Evolutionary conservation across 1,140 invertebrate species (phyloP), one percentile per base, ranked within the genome.

Genomic region (Drosophila willistoni): DNA sequence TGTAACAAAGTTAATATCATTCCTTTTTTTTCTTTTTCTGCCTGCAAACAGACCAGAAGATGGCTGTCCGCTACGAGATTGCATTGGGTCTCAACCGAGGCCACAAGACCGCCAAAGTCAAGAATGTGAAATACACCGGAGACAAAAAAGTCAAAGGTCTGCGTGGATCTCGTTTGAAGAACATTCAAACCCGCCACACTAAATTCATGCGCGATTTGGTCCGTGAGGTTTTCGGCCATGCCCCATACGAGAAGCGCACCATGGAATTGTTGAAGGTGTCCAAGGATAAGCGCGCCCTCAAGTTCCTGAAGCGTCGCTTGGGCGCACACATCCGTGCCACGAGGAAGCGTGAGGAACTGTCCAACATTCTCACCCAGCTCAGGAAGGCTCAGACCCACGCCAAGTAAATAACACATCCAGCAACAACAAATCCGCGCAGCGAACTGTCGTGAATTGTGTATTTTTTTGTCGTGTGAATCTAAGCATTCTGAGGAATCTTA

Each of bases 201-300:
- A 99, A 98, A 93, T 99, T 99, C 92, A 96, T 99, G 54, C 94
- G 98, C 71, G 98, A 99, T 91, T 92, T 99, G 65, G 97, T 99
- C 7, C 95, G 98, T 74, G 99, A 99, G 93, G 97, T 99, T 4
- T 96, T 96, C 85, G 99, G 99, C 54, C 98, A 99, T 94, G 98
- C 98, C 70, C 98, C 99, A 41, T 99, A 99, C 93, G 99, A 99
- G 93, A 98, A 98, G 93, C 94, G 99, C 81, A 97, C 97, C 78
- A 99, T 99, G 96, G 99, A 99, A 93, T 99, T 99, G 96, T 93
- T 99, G 83, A 99, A 99, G 93, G 96, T 98, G 39, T 98, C 97
- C 57, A 99, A 98, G 92, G 99, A 99, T 93, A 99, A 99, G 94
- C 95, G 99, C 82, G 98, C 99, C 5, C 94, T 99, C 44, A 99